These are phyloP conservation scores for Malurus alboscapulatus DNA, from an alignment of 2,113 vertebrate genomes.

Conservation along the genomic window DNA sequence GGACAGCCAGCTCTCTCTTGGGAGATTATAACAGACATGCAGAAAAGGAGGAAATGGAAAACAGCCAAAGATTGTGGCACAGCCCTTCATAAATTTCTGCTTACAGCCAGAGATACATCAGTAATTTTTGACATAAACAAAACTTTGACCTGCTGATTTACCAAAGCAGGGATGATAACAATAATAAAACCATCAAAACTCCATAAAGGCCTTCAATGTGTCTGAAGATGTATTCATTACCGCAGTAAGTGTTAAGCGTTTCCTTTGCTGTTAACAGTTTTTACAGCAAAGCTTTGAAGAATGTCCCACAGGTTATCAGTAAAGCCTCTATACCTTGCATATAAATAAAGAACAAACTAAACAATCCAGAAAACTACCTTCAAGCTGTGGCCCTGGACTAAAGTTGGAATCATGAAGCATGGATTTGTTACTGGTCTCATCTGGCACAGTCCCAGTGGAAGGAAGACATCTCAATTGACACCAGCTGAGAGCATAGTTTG, in stretches of 20 bases:
- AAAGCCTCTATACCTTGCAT: background rate
- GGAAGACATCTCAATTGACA: slow-evolving; percentile 21
- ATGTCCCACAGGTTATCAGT: slow-evolving; percentile 55
- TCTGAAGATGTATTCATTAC: slow-evolving; percentile 60
- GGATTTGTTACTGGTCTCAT: slow-evolving; percentile 8
- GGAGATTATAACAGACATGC: background rate
- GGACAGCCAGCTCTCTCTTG: background rate
- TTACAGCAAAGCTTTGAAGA: slow-evolving; percentile 63
- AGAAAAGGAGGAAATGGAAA: background rate
- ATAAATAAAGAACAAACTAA: slow-evolving; percentile 55
- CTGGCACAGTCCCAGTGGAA: slow-evolving; percentile 6
- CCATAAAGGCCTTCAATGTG: slow-evolving; percentile 47
- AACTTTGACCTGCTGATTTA: slow-evolving; percentile 17
- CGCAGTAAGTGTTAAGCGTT: slow-evolving; percentile 51
- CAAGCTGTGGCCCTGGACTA: slow-evolving; percentile 30
- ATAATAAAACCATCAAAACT: slow-evolving; percentile 63
- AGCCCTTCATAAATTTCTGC: background rate
- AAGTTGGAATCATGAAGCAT: background rate
- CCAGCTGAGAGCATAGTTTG: slow-evolving; percentile 22
- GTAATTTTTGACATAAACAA: slow-evolving; percentile 42
- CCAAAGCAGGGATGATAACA: slow-evolving; percentile 27
- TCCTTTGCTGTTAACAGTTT: slow-evolving; percentile 55
- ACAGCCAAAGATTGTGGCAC: background rate
- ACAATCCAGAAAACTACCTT: slow-evolving; percentile 43
- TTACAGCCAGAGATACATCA: slow-evolving; percentile 21